Evolutionary conservation across 2,113 vertebrate genomes (phyloP).

Genomic region (Hemiscyllium ocellatum): DNA sequence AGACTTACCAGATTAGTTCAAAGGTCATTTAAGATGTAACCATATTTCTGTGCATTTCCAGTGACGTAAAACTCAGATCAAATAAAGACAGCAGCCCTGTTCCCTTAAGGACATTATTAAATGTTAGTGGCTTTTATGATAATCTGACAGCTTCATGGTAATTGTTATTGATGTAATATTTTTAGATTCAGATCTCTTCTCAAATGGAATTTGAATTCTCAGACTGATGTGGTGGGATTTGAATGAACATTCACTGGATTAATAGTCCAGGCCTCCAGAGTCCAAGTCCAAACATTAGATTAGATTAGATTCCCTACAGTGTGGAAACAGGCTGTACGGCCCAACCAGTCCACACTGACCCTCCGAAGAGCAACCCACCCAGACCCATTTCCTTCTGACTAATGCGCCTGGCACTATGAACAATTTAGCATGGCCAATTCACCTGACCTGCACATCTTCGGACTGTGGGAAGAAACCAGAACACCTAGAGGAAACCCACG

Average conservation of each 20-base stretch:
- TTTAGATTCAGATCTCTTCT: background rate
- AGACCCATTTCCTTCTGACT: too few species aligned
- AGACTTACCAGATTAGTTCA: background rate
- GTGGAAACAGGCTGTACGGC: too few species aligned
- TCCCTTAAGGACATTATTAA: background rate
- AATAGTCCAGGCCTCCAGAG: background rate
- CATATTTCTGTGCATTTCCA: background rate
- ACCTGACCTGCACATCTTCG: too few species aligned
- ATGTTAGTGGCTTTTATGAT: background rate
- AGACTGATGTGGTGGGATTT: background rate
- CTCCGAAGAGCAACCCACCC: too few species aligned
- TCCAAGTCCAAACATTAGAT: background rate
- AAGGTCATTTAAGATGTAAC: background rate
- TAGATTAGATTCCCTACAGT: too few species aligned
- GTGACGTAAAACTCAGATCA: background rate
- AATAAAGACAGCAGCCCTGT: background rate
- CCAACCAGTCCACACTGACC: too few species aligned
- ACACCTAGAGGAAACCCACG: too few species aligned
- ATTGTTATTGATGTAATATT: background rate
- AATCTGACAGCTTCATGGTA: background rate
- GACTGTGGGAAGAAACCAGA: too few species aligned
- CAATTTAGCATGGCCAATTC: too few species aligned
- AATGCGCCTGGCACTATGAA: too few species aligned
- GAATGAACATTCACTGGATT: background rate
- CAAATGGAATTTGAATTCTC: background rate